Evolutionary conservation across 2,113 vertebrate species (phyloP).

Genomic region (Nothocercus julius): DNA sequence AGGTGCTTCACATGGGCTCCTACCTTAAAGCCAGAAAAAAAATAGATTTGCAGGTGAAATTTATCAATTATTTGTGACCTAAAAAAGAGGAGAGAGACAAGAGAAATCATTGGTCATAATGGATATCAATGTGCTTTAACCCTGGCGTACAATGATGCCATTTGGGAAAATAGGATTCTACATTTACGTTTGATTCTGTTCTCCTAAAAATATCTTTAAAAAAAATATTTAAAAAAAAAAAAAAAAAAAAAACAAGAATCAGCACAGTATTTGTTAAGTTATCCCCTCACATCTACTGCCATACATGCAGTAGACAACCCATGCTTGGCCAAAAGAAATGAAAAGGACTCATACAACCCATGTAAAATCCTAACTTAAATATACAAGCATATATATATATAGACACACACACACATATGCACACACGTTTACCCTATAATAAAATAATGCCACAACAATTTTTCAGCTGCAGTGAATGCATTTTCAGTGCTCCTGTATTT

Average conservation of each 20-base stretch:
- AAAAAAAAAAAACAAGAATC: neutral
- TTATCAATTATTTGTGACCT: neutral
- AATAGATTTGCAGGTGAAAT: neutral
- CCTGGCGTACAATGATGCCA: neutral
- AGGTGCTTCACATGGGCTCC: neutral
- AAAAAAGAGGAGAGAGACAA: neutral
- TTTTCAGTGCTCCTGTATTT: neutral
- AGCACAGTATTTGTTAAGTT: neutral
- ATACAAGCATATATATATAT: neutral
- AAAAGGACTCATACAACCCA: neutral
- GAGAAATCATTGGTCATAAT: neutral
- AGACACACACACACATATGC: neutral
- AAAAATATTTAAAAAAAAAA: neutral
- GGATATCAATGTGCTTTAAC: neutral
- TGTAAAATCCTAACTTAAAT: neutral
- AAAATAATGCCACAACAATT: neutral
- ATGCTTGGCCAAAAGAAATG: neutral
- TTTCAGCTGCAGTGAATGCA: neutral
- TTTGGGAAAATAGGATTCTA: neutral
- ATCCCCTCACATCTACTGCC: neutral
- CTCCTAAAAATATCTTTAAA: neutral
- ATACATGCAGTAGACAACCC: neutral
- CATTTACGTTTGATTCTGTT: neutral
- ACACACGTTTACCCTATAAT: neutral
- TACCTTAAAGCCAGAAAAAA: neutral